Evolutionary conservation across 2,797 vertebrate species (phyloP), one percentile per base, ranked within the genome.

Genomic region (Protosalanx chinensis): DNA sequence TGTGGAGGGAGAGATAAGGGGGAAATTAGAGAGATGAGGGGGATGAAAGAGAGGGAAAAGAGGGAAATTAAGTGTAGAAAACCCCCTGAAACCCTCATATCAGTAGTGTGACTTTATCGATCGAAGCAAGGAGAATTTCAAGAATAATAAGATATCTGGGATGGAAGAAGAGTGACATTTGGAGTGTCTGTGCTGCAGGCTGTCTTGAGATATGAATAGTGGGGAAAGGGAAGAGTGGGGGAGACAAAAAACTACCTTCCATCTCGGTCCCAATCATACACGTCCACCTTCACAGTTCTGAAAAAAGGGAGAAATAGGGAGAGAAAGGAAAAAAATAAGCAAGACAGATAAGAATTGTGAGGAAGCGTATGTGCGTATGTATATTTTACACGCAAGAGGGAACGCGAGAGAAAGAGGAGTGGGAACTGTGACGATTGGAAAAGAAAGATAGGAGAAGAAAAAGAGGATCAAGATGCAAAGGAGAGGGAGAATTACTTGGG

Each of bases 271-370:
- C 93, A 94, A 84, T 94, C 93, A 0, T 92, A 95, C 10, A 94
- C 93, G 0, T 94, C 93, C 64, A 95, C 93, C 86, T 94, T 94
- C 84, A 95, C 93, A 0, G 93, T 94, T 83, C 93, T 94, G 90
- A 72, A 49, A 8, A 41, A 41, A 41, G 12, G 41, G 8, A 41
- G 37, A 41, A 41, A 41, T 12, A 41, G 12, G 10, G 62, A 49
- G 30, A 70, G 61, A 67, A 33, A 51, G 64, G 61, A 37, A 29
- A 18, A 18, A 30, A 46, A 61, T 13, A 46, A 5, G 35, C 1
- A 13, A 68, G 37, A 68, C 15, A 15, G 68, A 0, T 65, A 13
- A 67, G 27, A 56, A 56, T 66, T 37, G 18, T 37, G 37, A n/a
- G 56, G 16, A 23, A 20, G 35, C 20, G 63, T 37, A n/a, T 46